Conservation (phyloP, 2,888 invertebrate species). For the Drosophila longiperda region DNA sequence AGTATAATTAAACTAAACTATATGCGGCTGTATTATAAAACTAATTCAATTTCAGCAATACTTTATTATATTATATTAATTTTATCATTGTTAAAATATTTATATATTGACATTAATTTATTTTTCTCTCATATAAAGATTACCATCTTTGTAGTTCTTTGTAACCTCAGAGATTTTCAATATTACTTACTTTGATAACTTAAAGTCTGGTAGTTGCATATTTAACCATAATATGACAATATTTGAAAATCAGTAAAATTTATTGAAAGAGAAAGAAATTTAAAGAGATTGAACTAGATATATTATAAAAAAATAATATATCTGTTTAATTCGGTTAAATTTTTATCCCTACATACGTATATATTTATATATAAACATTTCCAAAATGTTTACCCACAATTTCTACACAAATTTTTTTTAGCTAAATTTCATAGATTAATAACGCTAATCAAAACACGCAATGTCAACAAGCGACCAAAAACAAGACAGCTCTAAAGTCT, state of each 20-base stretch:
- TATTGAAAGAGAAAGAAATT: background rate
- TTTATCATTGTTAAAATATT: background rate
- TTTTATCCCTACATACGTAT: background rate
- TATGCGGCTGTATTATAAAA: background rate
- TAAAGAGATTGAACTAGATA: background rate
- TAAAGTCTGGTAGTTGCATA: background rate
- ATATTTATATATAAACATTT: background rate
- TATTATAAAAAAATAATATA: background rate
- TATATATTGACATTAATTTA: background rate
- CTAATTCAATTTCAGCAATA: background rate
- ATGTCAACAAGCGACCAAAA: conserved; percentile 17
- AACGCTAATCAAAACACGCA: conserved; percentile 13
- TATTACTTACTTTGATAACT: background rate
- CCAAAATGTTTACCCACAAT: background rate
- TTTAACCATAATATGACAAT: background rate
- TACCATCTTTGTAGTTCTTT: background rate
- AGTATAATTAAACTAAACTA: background rate
- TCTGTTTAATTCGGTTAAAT: background rate
- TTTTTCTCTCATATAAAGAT: background rate
- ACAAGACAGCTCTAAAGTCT: conserved; percentile 14
- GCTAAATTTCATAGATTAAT: conserved; percentile 11
- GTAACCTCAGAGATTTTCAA: background rate
- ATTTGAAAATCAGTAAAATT: background rate
- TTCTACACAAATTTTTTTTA: background rate
- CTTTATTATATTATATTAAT: background rate